Conservation (phyloP, 2,113 vertebrate species). For the Cyanocitta stelleri region DNA sequence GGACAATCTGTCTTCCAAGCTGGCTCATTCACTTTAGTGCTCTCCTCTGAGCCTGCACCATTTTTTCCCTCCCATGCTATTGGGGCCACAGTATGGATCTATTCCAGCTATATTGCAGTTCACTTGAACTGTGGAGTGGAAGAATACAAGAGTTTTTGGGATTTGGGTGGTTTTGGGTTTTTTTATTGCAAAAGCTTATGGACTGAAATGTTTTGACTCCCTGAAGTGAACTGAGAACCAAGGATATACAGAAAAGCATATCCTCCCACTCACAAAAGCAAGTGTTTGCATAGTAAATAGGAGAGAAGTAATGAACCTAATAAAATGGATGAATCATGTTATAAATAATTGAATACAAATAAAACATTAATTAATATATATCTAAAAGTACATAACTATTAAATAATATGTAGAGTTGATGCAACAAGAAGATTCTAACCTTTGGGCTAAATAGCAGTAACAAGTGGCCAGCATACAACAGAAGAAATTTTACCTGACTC, state of each 20-base stretch:
- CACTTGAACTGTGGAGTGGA: background rate
- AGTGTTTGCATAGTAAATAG: background rate
- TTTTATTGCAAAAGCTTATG: background rate
- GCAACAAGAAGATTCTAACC: background rate
- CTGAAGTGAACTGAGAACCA: background rate
- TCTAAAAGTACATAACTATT: background rate
- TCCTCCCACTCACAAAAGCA: background rate
- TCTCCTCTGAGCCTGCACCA: background rate
- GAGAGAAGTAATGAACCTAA: background rate
- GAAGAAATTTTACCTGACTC: background rate
- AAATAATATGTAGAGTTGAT: background rate
- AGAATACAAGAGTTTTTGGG: background rate
- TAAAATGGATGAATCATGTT: background rate
- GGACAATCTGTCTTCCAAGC: background rate
- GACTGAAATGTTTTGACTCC: background rate
- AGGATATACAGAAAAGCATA: background rate
- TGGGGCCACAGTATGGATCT: background rate
- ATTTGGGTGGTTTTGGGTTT: background rate
- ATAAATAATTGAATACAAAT: background rate
- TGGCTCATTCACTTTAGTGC: background rate
- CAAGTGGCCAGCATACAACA: background rate
- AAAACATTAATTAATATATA: background rate
- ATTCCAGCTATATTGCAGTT: background rate
- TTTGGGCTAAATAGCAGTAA: background rate
- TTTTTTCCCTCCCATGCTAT: background rate